phyloP scores from a whole-genome alignment of 2,888 invertebrate species.

The Spicauda simplicius region DNA sequence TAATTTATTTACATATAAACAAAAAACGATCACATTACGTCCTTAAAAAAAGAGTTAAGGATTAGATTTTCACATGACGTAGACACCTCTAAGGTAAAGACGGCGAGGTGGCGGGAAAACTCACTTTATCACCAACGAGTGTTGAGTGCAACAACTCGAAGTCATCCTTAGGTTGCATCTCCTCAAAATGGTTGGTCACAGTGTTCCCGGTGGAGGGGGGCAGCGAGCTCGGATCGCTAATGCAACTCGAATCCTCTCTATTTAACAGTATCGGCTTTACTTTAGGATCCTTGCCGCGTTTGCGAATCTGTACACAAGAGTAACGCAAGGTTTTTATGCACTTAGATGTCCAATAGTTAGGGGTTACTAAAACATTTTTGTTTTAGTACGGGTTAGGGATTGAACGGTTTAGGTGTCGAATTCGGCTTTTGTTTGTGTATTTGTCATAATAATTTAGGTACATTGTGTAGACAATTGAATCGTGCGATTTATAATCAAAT shows the following conservation, averaged over 20 bases:
- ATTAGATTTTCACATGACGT: constrained; percentile 9
- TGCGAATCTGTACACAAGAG: constrained; percentile 83
- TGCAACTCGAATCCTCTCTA: constrained; percentile 87
- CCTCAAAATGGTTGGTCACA: constrained; percentile 89
- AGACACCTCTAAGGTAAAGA: background rate
- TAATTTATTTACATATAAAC: background rate
- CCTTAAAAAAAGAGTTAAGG: constrained; percentile 9
- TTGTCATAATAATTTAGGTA: too few relatives aligned
- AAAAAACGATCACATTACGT: constrained; percentile 7
- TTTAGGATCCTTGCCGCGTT: constrained; percentile 88
- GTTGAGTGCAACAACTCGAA: constrained; percentile 79
- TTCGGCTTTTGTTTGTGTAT: too few relatives aligned
- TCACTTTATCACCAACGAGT: constrained; percentile 76
- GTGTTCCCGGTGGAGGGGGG: constrained; percentile 66
- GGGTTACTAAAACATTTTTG: background rate
- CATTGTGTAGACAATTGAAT: too few relatives aligned
- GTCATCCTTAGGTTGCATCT: constrained; percentile 93
- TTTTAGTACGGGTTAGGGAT: background rate
- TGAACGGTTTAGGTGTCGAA: background rate
- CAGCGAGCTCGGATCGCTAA: constrained; percentile 77
- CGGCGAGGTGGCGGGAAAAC: constrained; percentile 49
- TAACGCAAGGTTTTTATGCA: constrained; percentile 36
- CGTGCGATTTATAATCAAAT: too few relatives aligned
- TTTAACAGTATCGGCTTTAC: constrained; percentile 91
- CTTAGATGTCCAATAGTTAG: background rate